Evolutionary conservation across 2,888 invertebrate species (phyloP).

Genomic region (Himalopsyche anomala): DNA sequence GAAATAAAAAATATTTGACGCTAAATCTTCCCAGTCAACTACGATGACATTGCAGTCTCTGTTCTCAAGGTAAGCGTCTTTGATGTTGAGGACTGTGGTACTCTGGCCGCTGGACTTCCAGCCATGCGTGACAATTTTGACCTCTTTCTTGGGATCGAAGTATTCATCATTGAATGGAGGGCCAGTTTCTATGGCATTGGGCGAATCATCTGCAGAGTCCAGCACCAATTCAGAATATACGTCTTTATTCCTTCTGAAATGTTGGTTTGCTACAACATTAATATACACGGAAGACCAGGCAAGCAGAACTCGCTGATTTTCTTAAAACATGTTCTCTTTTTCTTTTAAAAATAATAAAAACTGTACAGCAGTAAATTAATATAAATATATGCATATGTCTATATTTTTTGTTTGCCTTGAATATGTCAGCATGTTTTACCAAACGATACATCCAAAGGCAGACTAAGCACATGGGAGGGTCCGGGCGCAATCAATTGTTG

Average conservation of each 20-base stretch:
- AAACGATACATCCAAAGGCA: too few species aligned
- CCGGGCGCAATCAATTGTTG: too few species aligned
- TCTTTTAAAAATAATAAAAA: too few species aligned
- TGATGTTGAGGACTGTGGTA: constrained; percentile 72
- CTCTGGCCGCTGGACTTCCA: constrained; percentile 74
- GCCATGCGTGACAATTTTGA: constrained; percentile 77
- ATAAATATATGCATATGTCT: too few species aligned
- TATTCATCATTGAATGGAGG: constrained; percentile 62
- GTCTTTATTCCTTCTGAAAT: constrained; percentile 46
- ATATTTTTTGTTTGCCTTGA: too few species aligned
- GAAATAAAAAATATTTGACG: constrained; percentile 72
- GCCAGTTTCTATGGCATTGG: constrained; percentile 67
- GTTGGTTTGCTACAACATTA: too few species aligned
- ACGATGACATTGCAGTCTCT: constrained; percentile 75
- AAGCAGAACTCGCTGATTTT: too few species aligned
- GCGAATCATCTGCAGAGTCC: constrained; percentile 38
- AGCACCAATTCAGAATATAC: constrained; percentile 44
- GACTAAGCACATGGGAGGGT: too few species aligned
- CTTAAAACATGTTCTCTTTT: too few species aligned
- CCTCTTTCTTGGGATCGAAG: constrained; percentile 72
- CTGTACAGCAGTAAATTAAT: too few species aligned
- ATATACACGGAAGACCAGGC: too few species aligned
- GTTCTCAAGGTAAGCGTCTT: constrained; percentile 71
- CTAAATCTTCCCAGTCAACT: constrained; percentile 74
- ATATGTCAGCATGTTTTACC: too few species aligned